Evolutionary conservation across 2,797 vertebrate species (phyloP), one percentile per base, ranked within the genome.

Genomic region (Spea hammondii): DNA sequence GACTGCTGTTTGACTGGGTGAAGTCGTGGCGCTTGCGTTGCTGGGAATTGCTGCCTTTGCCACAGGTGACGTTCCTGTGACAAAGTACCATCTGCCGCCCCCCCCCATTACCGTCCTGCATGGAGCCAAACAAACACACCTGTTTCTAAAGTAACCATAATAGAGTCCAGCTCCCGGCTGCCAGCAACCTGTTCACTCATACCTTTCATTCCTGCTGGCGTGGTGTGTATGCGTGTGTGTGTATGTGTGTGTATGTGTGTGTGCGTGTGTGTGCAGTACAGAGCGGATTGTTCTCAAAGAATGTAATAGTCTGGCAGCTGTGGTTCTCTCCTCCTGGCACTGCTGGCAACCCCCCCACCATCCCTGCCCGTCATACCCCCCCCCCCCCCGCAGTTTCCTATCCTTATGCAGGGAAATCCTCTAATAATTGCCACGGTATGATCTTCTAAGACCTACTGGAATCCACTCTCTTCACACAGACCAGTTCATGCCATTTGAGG

Each of bases 181-280:
- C 66, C 50, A 79, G 55, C 64, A 74, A 70, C 66, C 67, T 76
- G 79, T 32, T 13, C 70, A 13, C 9, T 76, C 46, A 72, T 51
- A 77, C 59, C 62, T 62, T 65, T 73, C 70, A 53, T 82, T 77
- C 55, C 70, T 77, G 59, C 48, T 62, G 60, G 67, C 8, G 55
- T 71, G 59, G 57, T 79, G 93, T 94, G 91, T 93, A 93, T 91
- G 93, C 47, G 51, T 74, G 17, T 74, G 48, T 71, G 93, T 32
- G 32, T 94, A 91, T 94, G 94, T 91, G 93, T 70, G 60, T 57
- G 55, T 49, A n/a, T 72, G 55, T 72, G 13, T 72, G 94, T 94
- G 91, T 94, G 17, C 17, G 17, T 93, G 91, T 93, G 53, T 93
- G 93, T 91, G 93, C 93, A 88, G 92, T 92, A 82, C 93, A 94